Percentiles rank a stretch among this genome's conserved stretches.
These are phyloP conservation scores for Synergus japonicus DNA, from an alignment of 2,888 invertebrate genomes.

Conservation along the genomic window DNA sequence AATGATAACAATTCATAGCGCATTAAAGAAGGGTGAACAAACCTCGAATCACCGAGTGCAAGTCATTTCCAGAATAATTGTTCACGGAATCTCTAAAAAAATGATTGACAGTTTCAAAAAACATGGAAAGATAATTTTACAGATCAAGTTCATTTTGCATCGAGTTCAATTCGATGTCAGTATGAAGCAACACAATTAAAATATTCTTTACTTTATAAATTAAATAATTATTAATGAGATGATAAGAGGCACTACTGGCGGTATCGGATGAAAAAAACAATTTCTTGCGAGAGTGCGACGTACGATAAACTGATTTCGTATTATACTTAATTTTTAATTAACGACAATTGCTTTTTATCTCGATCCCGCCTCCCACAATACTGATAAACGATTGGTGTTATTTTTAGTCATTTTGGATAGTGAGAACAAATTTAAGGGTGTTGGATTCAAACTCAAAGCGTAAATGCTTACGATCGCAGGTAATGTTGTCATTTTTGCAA, in stretches of 20 bases:
- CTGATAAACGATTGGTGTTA: slow-evolving; percentile 26
- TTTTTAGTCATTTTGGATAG: slow-evolving; percentile 6
- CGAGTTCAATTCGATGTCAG: too few species aligned
- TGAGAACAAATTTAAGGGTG: not conserved
- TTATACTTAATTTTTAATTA: slow-evolving; percentile 36
- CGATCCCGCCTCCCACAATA: slow-evolving; percentile 29
- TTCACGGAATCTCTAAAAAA: slow-evolving; percentile 18
- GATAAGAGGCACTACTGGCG: slow-evolving; percentile 20
- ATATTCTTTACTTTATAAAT: slow-evolving; percentile 21
- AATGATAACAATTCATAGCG: slow-evolving; percentile 13
- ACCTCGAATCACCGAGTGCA: slow-evolving; percentile 20
- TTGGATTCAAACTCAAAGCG: not conserved
- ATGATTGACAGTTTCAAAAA: not conserved
- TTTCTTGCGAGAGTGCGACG: slow-evolving; percentile 8
- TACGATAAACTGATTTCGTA: slow-evolving; percentile 28
- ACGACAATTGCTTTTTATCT: slow-evolving; percentile 23
- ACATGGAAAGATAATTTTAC: not conserved
- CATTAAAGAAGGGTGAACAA: slow-evolving; percentile 20
- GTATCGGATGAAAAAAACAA: slow-evolving; percentile 26
- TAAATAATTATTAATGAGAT: slow-evolving; percentile 28
- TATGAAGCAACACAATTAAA: slow-evolving; percentile 13
- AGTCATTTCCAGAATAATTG: slow-evolving; percentile 21
- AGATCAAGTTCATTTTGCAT: not conserved
- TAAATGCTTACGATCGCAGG: not conserved
- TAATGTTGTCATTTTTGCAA: too few species aligned